Evolutionary conservation across 2,797 vertebrate species (phyloP).

Genomic region (Poecilia wingei): DNA sequence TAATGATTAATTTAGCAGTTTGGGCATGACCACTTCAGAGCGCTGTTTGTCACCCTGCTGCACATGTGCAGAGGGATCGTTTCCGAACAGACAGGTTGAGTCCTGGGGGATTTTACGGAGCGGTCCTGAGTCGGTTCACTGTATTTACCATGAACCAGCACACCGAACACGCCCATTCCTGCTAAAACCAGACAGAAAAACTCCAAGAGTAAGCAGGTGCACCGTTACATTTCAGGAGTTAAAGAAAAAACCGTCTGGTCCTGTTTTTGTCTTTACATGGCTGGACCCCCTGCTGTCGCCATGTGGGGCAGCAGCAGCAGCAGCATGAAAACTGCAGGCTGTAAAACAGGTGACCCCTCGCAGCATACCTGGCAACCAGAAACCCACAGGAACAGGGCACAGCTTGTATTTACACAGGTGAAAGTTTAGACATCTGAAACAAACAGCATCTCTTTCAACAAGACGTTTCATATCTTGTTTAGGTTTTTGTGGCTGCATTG

Average conservation of each 20-base stretch:
- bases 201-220: conserved; percentile 33
- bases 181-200: conserved; percentile 16
- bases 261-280: conserved; percentile 30
- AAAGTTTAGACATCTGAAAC: conserved; percentile 15
- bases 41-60: background rate
- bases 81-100: conserved; percentile 11
- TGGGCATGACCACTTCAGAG: background rate
- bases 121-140: conserved; percentile 32
- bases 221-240: conserved; percentile 6
- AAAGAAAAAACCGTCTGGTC: conserved; percentile 14
- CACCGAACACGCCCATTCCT: conserved; percentile 34
- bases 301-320: conserved; percentile 27
- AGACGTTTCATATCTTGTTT: conserved; percentile 5
- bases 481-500: background rate
- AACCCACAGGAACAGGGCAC: conserved; percentile 25
- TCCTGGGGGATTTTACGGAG: conserved; percentile 21
- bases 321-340: conserved; percentile 30
- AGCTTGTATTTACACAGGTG: conserved; percentile 48
- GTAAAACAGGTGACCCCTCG: conserved; percentile 63
- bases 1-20: conserved; percentile 2
- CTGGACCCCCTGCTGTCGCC: conserved; percentile 46
- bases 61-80: conserved; percentile 6
- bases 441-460: background rate
- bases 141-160: conserved; percentile 48
- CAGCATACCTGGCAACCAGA: conserved; percentile 39